Conservation (phyloP, 2,113 vertebrate species). For the Elephantulus edwardii region DNA sequence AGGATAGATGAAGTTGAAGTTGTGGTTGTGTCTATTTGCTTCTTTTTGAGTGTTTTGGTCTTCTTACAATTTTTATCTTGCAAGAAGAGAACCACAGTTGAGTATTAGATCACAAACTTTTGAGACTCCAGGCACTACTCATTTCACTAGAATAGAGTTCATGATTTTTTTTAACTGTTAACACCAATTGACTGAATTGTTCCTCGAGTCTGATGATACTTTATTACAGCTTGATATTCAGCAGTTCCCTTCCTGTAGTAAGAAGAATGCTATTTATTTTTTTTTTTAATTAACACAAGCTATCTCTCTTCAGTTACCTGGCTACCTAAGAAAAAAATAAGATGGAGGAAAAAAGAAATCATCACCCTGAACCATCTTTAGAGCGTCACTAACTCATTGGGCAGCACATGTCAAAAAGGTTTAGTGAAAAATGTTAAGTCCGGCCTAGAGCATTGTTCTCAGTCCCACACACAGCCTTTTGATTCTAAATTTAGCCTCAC, state of each 20-base stretch:
- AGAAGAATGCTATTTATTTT: background rate
- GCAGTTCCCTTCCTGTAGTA: background rate
- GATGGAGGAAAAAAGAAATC: background rate
- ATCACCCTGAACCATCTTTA: background rate
- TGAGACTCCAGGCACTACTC: background rate
- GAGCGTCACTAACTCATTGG: background rate
- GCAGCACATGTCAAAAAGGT: background rate
- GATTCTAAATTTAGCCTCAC: background rate
- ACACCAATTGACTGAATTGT: background rate
- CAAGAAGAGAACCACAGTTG: background rate
- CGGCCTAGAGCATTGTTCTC: background rate
- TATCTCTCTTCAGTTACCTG: background rate
- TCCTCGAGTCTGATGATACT: background rate
- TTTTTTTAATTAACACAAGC: background rate
- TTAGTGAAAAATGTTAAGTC: background rate
- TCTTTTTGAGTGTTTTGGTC: background rate
- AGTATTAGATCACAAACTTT: background rate
- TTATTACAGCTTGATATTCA: background rate
- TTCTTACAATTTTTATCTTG: background rate
- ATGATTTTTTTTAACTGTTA: background rate
- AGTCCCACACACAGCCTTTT: background rate
- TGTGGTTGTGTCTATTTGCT: background rate
- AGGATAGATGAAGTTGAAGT: background rate
- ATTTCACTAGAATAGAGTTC: background rate
- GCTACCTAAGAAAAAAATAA: background rate